These are phyloP conservation scores for Brachionus asplanchnoidis DNA, from an alignment of 1,140 invertebrate genomes.

Conservation along the genomic window DNA sequence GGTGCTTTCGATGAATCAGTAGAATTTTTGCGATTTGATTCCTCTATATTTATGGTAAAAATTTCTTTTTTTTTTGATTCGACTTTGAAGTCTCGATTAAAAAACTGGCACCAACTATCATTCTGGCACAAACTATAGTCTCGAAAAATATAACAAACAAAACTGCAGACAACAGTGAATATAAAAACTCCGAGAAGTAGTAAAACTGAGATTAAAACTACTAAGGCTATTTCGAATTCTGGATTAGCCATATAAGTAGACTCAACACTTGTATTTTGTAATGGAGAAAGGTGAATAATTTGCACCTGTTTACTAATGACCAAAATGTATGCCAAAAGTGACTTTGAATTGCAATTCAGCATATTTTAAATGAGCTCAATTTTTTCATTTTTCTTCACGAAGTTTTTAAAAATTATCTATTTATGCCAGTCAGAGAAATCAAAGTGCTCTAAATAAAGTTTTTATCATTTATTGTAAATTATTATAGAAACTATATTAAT, in stretches of 20 bases:
- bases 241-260: not conserved
- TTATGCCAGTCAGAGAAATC: not conserved
- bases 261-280: not conserved
- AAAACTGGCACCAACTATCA: constrained; percentile 17
- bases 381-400: not conserved
- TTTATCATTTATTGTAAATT: not conserved
- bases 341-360: not conserved
- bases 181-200: not conserved
- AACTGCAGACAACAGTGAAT: not conserved
- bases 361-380: not conserved
- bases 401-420: not conserved
- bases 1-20: not conserved
- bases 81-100: not conserved
- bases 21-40: not conserved
- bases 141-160: not conserved
- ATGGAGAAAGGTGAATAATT: not conserved
- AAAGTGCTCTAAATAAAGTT: not conserved
- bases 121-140: not conserved
- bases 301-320: not conserved
- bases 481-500: not conserved
- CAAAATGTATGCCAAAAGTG: not conserved
- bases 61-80: not conserved
- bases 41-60: not conserved
- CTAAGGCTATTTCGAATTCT: not conserved
- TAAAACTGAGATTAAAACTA: not conserved